Evolutionary conservation across 2,888 invertebrate genomes (phyloP).

Genomic region (Polylopha cassiicola): DNA sequence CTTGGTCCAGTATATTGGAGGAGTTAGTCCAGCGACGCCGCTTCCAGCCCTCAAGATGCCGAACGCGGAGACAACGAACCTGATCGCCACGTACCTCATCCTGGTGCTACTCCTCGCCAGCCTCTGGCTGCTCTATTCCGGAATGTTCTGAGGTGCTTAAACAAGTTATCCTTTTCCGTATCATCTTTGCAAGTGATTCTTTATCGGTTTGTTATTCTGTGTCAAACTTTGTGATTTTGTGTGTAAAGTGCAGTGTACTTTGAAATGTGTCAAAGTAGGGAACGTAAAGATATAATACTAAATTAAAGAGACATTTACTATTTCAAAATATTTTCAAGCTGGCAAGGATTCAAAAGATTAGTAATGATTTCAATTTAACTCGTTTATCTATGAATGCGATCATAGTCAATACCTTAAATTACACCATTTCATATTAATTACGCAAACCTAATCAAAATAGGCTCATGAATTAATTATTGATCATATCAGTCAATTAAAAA

Average conservation of each 20-base stretch:
- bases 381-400: too few species aligned
- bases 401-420: too few species aligned
- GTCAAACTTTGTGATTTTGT: neutral
- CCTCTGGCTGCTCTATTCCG: conserved; percentile 83
- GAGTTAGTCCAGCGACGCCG: neutral
- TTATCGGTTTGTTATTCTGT: neutral
- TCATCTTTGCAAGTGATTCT: too few species aligned
- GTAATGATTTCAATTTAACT: conserved; percentile 7
- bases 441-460: too few species aligned
- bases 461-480: too few species aligned
- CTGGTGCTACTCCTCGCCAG: conserved; percentile 80
- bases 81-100: conserved; percentile 83
- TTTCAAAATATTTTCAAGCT: conserved; percentile 8
- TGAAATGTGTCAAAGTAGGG: too few species aligned
- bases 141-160: conserved; percentile 71
- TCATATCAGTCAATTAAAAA: too few species aligned
- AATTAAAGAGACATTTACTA: conserved; percentile 3
- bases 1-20: conserved; percentile 5
- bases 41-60: conserved; percentile 51
- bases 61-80: conserved; percentile 80
- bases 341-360: conserved; percentile 15
- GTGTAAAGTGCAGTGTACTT: neutral
- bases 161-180: conserved; percentile 18
- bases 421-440: too few species aligned
- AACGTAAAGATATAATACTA: too few species aligned